Conservation (phyloP, 1,140 invertebrate genomes). For the Neuroterus valhalla region DNA sequence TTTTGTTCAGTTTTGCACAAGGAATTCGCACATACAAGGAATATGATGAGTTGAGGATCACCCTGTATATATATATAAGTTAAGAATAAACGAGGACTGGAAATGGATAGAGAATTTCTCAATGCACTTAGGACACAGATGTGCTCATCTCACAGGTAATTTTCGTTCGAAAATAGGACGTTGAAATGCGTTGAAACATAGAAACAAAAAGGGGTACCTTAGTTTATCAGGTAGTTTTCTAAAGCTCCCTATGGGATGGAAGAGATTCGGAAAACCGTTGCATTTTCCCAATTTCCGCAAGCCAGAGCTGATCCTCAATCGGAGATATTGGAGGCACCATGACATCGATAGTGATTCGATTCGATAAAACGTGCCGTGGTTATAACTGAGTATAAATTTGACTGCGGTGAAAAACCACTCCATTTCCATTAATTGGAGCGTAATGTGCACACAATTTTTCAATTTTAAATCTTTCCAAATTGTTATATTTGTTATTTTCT, state of each 20-base stretch:
- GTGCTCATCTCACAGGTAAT: constrained; percentile 4
- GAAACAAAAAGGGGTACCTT: neutral
- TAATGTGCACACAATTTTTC: too few species aligned
- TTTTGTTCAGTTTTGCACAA: too few species aligned
- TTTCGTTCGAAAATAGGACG: neutral
- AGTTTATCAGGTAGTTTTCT: constrained; percentile 1
- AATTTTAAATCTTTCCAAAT: too few species aligned
- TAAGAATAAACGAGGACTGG: neutral
- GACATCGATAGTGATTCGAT: constrained; percentile 20
- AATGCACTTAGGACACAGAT: neutral
- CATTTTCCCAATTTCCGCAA: constrained; percentile 21
- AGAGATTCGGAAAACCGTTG: neutral
- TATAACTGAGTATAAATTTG: constrained; percentile 8
- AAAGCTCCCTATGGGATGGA: neutral
- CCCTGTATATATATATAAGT: too few species aligned
- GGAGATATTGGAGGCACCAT: constrained; percentile 2
- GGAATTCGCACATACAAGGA: too few species aligned
- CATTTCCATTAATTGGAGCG: neutral
- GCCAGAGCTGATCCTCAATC: constrained; percentile 17
- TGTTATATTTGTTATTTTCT: too few species aligned
- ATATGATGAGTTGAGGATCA: too few species aligned
- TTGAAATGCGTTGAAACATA: neutral
- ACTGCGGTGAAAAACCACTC: neutral
- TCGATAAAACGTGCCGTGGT: neutral
- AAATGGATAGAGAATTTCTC: neutral